These are phyloP conservation scores for Limnephilus lunatus DNA, from an alignment of 2,888 invertebrate species.

Conservation along the genomic window DNA sequence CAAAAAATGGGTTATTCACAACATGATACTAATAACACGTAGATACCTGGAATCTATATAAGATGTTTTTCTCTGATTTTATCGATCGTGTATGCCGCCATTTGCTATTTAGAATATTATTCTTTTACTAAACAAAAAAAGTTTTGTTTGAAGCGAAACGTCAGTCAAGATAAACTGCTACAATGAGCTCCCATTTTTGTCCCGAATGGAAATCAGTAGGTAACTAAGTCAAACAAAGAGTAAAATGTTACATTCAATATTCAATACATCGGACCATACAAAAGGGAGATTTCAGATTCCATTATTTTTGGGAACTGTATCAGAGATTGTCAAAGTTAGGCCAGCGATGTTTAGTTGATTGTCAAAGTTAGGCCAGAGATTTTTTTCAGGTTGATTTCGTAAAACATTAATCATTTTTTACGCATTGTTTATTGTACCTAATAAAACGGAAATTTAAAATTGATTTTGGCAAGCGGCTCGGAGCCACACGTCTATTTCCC, in stretches of 20 bases:
- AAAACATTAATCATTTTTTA: too few relatives aligned
- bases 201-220: neutral
- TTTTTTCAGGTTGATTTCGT: too few relatives aligned
- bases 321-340: slow-evolving; percentile 6
- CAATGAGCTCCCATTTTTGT: slow-evolving; percentile 6
- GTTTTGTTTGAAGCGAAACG: neutral
- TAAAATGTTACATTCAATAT: neutral
- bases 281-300: slow-evolving; percentile 31
- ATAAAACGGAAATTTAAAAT: too few relatives aligned
- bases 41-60: neutral
- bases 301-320: neutral
- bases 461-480: too few relatives aligned
- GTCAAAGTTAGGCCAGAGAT: too few relatives aligned
- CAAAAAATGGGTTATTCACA: neutral
- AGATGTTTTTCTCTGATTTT: neutral
- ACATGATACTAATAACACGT: neutral
- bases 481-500: too few relatives aligned
- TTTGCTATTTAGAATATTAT: neutral
- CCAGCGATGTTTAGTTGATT: neutral
- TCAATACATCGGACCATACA: slow-evolving; percentile 31
- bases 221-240: slow-evolving; percentile 3
- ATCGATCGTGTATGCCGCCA: neutral
- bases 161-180: slow-evolving; percentile 18
- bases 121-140: slow-evolving; percentile 14
- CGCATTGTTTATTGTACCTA: too few relatives aligned